Conservation (phyloP, 2,888 invertebrate genomes). For the Eugnorisma glareosa region DNA sequence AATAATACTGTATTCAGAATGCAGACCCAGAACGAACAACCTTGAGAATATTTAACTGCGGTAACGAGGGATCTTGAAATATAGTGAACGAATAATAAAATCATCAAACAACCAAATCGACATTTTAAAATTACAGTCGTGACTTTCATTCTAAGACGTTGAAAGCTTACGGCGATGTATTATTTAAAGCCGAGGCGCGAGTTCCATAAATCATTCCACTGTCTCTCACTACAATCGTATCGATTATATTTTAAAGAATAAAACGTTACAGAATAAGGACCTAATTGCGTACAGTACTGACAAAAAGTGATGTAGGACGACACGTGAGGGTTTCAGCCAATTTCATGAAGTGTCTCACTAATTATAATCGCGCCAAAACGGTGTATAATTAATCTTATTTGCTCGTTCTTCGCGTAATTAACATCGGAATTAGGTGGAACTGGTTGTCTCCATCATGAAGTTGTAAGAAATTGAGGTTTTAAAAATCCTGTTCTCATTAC, state of each 20-base stretch:
- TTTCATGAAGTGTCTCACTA: conserved; percentile 73
- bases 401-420: conserved; percentile 80
- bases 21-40: conserved; percentile 54
- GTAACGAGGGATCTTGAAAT: conserved; percentile 64
- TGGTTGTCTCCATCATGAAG: conserved; percentile 74
- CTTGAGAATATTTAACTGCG: conserved; percentile 60
- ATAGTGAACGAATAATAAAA: conserved; percentile 78
- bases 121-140: conserved; percentile 89
- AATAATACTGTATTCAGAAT: conserved; percentile 48
- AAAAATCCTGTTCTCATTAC: conserved; percentile 82
- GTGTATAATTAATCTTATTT: conserved; percentile 83
- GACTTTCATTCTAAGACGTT: conserved; percentile 87
- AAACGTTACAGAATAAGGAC: conserved; percentile 80
- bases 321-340: conserved; percentile 59
- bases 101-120: conserved; percentile 85
- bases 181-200: conserved; percentile 88
- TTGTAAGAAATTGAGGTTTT: conserved; percentile 77
- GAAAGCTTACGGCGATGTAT: conserved; percentile 89
- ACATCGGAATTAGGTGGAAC: conserved; percentile 86
- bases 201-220: conserved; percentile 84
- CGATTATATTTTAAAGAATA: conserved; percentile 83
- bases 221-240: conserved; percentile 85
- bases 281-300: conserved; percentile 79
- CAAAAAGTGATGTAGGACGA: conserved; percentile 63
- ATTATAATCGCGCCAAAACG: conserved; percentile 77